Evolutionary conservation across 2,888 invertebrate species (phyloP), one percentile per base, ranked within the genome.

Genomic region (Leptinotarsa juncta): DNA sequence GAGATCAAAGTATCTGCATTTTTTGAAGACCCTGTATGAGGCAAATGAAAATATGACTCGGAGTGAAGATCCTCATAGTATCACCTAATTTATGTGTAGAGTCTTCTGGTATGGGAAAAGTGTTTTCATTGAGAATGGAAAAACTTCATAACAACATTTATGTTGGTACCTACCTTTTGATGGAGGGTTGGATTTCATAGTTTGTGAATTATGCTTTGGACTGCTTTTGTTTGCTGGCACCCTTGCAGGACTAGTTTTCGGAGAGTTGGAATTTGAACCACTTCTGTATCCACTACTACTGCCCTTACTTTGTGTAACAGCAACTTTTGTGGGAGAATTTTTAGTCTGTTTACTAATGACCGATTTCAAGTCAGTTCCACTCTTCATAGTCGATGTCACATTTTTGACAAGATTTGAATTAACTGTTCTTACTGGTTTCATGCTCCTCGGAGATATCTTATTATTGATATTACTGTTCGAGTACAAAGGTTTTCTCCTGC

Each of bases 401-500:
- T 87, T 88, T 74, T 86, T 86, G 18, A 86, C 86, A 18, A 87
- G 77, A 81, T 86, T 88, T 0, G 86, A 86, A 16, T 83, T 85
- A 76, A 85, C 83, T 26, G 76, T 85, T 80, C 82, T 83, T 16
- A 85, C 82, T 2, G 86, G 85, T 79, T 84, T 86, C 3, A 84
- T 82, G 48, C 77, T 83, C 78, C 83, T 85, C 49, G 83, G 81
- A 4, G 82, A 67, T 7, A 81, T 74, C 77, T 82, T 84, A 60
- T 77, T 82, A 48, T 66, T 76, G 53, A 82, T 65, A 71, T 80
- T 84, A 23, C 81, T 80, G 79, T 84, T 87, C 1, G 86, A 82
- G 85, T 95, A 95, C 57, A 93, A 88, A 0, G 93, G 91, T 86
- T 93, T 94, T 82, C 93, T 90, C 67, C 93, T 88, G n/a, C 78